phyloP scores from a whole-genome alignment of 2,888 invertebrate genomes.

The Pogonocherus hispidulus region DNA sequence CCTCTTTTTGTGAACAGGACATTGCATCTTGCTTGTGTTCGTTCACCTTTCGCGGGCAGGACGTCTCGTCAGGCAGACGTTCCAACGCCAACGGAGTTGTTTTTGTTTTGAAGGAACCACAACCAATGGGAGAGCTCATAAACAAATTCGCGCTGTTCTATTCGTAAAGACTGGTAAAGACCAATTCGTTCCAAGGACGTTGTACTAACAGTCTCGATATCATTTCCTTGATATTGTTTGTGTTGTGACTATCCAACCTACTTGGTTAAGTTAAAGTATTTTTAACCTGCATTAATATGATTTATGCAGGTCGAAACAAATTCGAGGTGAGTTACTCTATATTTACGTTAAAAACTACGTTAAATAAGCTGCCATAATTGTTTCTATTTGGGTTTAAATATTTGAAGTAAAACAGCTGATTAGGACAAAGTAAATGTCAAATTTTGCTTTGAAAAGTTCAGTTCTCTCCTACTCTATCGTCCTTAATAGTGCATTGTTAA shows the following conservation, averaged over 20 bases:
- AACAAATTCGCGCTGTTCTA: conserved; percentile 60
- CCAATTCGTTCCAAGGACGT: conserved; percentile 58
- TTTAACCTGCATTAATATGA: conserved; percentile 69
- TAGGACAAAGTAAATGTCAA: conserved; percentile 62
- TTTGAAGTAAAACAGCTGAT: conserved; percentile 75
- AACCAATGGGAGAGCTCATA: conserved; percentile 60
- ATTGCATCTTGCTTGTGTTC: conserved; percentile 54
- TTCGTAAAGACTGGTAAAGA: conserved; percentile 55
- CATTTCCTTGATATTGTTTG: conserved; percentile 47
- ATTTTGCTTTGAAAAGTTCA: conserved; percentile 29
- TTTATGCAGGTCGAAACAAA: conserved; percentile 76
- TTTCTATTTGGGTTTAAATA: conserved; percentile 53
- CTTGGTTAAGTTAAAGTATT: conserved; percentile 28
- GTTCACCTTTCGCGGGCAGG: conserved; percentile 60
- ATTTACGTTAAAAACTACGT: conserved; percentile 7
- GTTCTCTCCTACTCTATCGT: conserved; percentile 7
- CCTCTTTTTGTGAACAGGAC: conserved; percentile 44
- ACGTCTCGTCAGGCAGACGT: conserved; percentile 51
- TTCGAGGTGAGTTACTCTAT: conserved; percentile 72
- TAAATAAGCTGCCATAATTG: conserved; percentile 16
- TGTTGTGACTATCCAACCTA: conserved; percentile 42
- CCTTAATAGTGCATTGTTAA: conserved; percentile 38
- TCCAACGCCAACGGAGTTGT: conserved; percentile 56
- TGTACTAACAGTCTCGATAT: conserved; percentile 56
- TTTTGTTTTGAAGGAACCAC: conserved; percentile 61